Percentiles rank a stretch among this genome's conserved stretches.
These are phyloP conservation scores for Ondatra zibethicus DNA, from an alignment of 2,113 vertebrate species.

Conservation along the genomic window DNA sequence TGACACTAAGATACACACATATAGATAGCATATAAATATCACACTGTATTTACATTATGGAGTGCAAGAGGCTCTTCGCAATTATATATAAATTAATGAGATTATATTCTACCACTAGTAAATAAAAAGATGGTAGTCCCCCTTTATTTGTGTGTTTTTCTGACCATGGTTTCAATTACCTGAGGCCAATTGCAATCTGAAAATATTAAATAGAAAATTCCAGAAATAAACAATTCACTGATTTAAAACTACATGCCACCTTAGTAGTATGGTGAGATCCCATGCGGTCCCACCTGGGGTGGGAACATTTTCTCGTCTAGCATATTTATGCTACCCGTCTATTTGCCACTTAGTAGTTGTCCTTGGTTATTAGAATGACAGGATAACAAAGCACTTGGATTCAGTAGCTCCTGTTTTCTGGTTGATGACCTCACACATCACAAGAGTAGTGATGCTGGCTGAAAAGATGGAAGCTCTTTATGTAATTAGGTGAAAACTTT, in stretches of 20 bases:
- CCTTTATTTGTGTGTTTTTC: background rate
- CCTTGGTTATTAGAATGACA: background rate
- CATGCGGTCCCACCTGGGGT: no score
- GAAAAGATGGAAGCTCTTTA: background rate
- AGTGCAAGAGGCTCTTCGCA: background rate
- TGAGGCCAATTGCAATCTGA: background rate
- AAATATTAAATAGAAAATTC: background rate
- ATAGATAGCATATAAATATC: slow-evolving; percentile 42
- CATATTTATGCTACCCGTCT: background rate
- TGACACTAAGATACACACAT: background rate
- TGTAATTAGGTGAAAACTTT: background rate
- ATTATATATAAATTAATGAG: background rate
- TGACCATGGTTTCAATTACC: background rate
- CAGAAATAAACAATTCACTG: background rate
- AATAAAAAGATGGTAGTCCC: background rate
- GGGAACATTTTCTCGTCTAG: background rate
- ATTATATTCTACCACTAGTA: background rate
- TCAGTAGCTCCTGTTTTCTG: background rate
- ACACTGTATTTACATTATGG: background rate
- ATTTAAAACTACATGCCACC: background rate
- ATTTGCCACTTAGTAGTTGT: no score
- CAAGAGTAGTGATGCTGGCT: background rate
- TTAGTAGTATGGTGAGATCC: background rate
- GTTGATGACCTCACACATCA: background rate
- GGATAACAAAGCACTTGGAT: background rate